phyloP scores from a whole-genome alignment of 2,113 vertebrate genomes.

The Ptilorrhoa leucosticta region DNA sequence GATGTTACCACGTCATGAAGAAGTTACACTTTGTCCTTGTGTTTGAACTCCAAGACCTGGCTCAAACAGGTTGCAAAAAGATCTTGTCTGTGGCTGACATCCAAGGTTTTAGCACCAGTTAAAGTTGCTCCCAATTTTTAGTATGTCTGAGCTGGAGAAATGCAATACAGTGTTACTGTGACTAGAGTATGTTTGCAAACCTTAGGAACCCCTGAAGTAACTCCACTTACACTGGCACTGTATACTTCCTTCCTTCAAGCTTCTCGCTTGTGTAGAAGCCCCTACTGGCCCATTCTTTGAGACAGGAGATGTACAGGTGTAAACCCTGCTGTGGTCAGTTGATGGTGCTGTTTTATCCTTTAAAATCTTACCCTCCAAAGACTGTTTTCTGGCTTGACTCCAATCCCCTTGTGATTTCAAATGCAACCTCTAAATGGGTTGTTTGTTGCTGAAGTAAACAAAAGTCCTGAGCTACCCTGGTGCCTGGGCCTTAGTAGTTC shows the following conservation, averaged over 20 bases:
- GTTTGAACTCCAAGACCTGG: neutral
- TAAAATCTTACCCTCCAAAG: neutral
- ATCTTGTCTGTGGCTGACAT: neutral
- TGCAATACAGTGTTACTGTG: fast-evolving
- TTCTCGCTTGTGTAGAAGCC: neutral
- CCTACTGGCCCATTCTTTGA: neutral
- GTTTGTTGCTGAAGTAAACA: neutral
- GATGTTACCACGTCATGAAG: neutral
- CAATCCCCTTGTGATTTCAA: neutral
- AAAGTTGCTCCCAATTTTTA: neutral
- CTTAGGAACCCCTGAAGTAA: neutral
- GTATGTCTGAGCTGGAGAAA: neutral
- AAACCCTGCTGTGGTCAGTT: neutral
- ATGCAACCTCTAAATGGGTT: neutral
- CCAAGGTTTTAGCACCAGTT: neutral
- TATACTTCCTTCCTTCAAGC: neutral
- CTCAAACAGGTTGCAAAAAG: neutral
- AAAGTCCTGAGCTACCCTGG: neutral
- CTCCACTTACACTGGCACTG: neutral
- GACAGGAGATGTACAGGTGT: neutral
- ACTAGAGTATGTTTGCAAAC: neutral
- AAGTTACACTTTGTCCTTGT: neutral
- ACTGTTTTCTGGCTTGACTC: neutral
- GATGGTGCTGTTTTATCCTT: neutral
- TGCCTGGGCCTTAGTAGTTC: neutral